Percentiles rank a stretch among this genome's conserved stretches.
Evolutionary conservation across 2,888 invertebrate species (phyloP).

Genomic region (Amblyjoppa proteus): DNA sequence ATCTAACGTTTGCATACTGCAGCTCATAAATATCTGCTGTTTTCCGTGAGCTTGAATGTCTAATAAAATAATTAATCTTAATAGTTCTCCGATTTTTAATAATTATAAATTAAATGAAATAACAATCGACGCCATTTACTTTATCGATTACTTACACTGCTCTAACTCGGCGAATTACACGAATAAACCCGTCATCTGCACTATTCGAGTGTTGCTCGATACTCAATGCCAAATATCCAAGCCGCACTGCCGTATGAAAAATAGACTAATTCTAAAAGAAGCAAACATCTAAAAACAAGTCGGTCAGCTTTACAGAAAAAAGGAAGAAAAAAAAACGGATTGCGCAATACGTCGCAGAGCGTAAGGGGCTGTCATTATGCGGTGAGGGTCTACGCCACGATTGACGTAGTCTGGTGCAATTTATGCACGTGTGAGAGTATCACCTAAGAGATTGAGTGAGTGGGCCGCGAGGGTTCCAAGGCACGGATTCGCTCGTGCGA

Average conservation of each 20-base stretch:
- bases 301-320: not conserved
- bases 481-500: slow-evolving; percentile 46
- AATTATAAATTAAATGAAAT: not conserved
- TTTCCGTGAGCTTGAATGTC: not conserved
- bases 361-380: slow-evolving; percentile 60
- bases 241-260: not conserved
- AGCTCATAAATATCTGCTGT: not conserved
- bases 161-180: not conserved
- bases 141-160: not conserved
- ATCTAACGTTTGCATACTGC: not conserved
- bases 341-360: not conserved
- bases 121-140: not conserved
- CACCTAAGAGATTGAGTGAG: slow-evolving; percentile 5
- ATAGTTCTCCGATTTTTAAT: not conserved
- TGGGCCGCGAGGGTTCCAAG: slow-evolving; percentile 21
- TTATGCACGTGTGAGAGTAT: slow-evolving; percentile 51
- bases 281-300: not conserved
- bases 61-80: no score
- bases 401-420: slow-evolving; percentile 49
- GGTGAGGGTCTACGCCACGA: slow-evolving; percentile 32
- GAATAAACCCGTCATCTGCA: not conserved
- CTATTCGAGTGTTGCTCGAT: not conserved
- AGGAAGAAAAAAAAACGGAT: not conserved
- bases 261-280: not conserved
- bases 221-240: not conserved